Percentiles rank a stretch among this genome's conserved stretches.
Conservation (phyloP, 2,888 invertebrate genomes). For the Tholera decimalis region DNA sequence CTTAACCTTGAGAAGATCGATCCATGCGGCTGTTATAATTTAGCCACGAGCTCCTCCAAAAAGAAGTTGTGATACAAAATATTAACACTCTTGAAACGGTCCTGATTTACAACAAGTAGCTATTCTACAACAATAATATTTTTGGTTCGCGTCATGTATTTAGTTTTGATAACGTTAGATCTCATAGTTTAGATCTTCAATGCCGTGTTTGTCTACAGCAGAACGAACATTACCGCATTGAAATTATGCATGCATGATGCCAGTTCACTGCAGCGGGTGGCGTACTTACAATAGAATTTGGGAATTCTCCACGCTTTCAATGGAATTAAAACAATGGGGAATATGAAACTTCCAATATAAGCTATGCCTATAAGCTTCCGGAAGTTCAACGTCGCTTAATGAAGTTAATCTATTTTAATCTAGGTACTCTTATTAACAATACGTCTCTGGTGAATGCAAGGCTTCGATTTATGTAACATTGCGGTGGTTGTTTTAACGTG, state of each 20-base stretch:
- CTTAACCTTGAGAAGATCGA: too few species aligned
- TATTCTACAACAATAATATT: neutral
- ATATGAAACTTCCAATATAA: slow-evolving; percentile 61
- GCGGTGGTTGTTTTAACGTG: neutral
- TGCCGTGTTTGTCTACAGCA: slow-evolving; percentile 72
- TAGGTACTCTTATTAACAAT: slow-evolving; percentile 27
- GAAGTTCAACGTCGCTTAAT: slow-evolving; percentile 41
- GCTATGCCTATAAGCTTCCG: slow-evolving; percentile 65
- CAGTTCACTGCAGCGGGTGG: slow-evolving; percentile 62
- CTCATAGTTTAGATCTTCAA: slow-evolving; percentile 40
- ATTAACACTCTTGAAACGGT: too few species aligned
- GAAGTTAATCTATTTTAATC: slow-evolving; percentile 54
- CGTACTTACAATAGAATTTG: slow-evolving; percentile 82
- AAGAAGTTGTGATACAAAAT: too few species aligned
- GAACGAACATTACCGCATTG: slow-evolving; percentile 69
- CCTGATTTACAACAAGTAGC: neutral
- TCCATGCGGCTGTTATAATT: too few species aligned
- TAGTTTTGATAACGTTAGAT: slow-evolving; percentile 3
- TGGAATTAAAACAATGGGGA: slow-evolving; percentile 80
- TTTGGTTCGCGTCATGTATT: slow-evolving; percentile 16
- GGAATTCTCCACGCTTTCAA: slow-evolving; percentile 74
- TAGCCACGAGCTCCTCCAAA: too few species aligned
- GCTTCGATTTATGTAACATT: neutral
- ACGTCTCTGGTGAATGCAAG: neutral
- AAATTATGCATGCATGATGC: slow-evolving; percentile 81